Evolutionary conservation across 2,797 vertebrate species (phyloP).

Genomic region (Ciconia nigra): DNA sequence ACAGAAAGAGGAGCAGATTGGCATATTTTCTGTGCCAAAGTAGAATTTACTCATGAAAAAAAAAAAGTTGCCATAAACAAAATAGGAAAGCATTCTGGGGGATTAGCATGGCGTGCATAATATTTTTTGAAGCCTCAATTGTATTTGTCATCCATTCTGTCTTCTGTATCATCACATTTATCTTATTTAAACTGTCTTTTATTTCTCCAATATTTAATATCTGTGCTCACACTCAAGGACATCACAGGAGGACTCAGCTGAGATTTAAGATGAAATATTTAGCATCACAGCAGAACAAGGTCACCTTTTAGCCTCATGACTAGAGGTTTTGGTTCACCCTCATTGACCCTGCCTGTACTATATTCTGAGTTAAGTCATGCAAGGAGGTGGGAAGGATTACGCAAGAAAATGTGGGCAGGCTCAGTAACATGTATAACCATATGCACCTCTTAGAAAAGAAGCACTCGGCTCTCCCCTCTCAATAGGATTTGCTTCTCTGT

Average conservation of each 20-base stretch:
- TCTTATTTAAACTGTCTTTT: not conserved
- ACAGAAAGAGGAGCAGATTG: not conserved
- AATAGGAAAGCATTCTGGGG: not conserved
- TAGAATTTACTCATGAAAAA: not conserved
- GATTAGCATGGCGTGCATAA: not conserved
- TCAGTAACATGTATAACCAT: not conserved
- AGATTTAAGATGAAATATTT: not conserved
- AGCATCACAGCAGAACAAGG: conserved; percentile 18
- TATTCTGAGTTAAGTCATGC: conserved; percentile 19
- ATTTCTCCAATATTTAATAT: not conserved
- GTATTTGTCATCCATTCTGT: not conserved
- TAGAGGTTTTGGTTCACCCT: conserved; percentile 1
- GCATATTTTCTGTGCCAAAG: not conserved
- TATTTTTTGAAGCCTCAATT: not conserved
- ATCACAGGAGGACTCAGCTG: not conserved
- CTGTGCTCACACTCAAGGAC: not conserved
- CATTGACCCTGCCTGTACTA: not conserved
- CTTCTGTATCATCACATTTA: not conserved
- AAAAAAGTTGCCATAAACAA: not conserved
- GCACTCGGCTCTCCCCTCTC: not conserved
- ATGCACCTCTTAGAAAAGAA: not conserved
- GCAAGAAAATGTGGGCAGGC: not conserved
- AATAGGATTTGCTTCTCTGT: not conserved
- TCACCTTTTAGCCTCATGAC: conserved; percentile 61
- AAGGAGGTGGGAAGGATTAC: conserved; percentile 1